Percentiles rank a stretch among this genome's conserved stretches.
phyloP scores from a whole-genome alignment of 1,140 invertebrate species.

The Anoplolepis gracilipes region DNA sequence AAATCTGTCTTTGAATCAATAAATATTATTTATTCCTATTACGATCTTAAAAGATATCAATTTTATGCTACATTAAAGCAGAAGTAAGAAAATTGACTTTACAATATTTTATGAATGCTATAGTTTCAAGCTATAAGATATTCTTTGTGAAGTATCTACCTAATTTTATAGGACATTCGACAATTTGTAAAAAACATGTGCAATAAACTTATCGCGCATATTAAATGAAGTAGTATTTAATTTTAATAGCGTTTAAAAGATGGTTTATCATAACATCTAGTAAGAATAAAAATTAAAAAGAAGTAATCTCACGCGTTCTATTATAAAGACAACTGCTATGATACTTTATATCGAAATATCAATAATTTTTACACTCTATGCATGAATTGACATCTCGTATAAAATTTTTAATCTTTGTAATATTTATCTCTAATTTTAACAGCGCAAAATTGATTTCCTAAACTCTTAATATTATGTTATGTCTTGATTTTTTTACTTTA shows the following conservation, averaged over 20 bases:
- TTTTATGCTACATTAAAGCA: not conserved
- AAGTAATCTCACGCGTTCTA: not conserved
- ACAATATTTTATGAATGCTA: not conserved
- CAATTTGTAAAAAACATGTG: not conserved
- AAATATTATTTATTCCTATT: not conserved
- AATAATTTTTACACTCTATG: not conserved
- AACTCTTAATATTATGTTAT: not conserved
- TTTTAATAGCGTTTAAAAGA: not conserved
- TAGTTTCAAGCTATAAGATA: not conserved
- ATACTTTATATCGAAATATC: not conserved
- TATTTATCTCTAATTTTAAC: not conserved
- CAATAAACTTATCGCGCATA: not conserved
- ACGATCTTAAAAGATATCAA: not conserved
- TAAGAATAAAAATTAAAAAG: not conserved
- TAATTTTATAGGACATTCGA: not conserved
- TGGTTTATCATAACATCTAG: not conserved
- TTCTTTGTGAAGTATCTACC: not conserved
- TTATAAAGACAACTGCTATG: not conserved
- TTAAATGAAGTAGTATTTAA: not conserved
- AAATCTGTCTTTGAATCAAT: not conserved
- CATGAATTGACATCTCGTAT: not conserved
- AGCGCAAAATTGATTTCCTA: not conserved
- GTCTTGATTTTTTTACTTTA: not conserved
- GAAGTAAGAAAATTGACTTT: not conserved
- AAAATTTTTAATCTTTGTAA: not conserved